phyloP scores from a whole-genome alignment of 2,113 vertebrate genomes.

The Coryphaenoides rupestris region DNA sequence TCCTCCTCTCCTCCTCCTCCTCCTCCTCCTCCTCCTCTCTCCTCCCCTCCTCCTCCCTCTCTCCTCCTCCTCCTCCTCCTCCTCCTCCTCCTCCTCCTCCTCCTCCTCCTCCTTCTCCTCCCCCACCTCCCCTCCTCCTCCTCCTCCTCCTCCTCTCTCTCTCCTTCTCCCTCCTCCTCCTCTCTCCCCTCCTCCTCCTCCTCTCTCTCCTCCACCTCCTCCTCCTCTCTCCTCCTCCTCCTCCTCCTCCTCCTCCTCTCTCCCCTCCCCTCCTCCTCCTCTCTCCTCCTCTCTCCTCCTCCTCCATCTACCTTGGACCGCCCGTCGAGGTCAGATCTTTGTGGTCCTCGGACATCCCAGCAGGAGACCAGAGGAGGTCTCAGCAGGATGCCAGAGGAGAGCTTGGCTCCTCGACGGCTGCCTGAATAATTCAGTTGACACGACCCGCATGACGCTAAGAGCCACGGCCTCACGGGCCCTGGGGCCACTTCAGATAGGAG shows the following conservation, averaged over 20 bases:
- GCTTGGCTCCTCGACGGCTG: background rate
- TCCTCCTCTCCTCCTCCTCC: background rate
- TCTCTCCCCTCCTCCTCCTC: background rate
- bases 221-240: background rate
- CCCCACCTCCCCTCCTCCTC: background rate
- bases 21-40: too few relatives aligned
- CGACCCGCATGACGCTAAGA: slow-evolving; percentile 19
- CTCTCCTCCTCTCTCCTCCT: too few relatives aligned
- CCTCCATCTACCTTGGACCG: background rate
- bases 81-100: background rate
- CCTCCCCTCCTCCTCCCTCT: background rate
- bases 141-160: background rate
- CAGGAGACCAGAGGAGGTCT: background rate
- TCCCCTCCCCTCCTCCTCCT: background rate
- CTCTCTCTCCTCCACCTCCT: too few relatives aligned
- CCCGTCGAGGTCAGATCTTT: background rate
- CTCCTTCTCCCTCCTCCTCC: background rate
- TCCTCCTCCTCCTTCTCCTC: background rate
- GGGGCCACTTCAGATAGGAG: too few relatives aligned
- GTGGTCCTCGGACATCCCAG: background rate
- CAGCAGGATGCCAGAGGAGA: background rate
- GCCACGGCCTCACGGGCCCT: background rate
- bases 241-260: too few relatives aligned
- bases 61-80: background rate
- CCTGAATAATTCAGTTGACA: background rate